A percentile compares a stretch with the other conserved stretches of the same genome.
Conservation (phyloP, 2,113 vertebrate genomes). For the Pholis gunnellus region DNA sequence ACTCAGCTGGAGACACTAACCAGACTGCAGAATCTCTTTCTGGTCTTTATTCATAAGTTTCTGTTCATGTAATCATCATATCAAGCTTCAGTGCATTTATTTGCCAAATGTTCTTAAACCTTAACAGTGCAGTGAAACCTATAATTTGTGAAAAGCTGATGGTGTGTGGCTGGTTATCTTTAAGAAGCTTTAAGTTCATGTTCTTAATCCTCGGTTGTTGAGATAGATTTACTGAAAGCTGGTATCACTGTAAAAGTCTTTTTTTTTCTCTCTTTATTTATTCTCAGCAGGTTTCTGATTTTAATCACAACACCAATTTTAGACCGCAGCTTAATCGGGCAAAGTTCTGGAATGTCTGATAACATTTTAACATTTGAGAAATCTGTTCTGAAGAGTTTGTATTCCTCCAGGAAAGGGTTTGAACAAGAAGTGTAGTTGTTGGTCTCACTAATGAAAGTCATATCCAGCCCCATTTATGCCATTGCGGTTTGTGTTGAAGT, state of each 20-base stretch:
- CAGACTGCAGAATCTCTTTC: not conserved
- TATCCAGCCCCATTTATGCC: not conserved
- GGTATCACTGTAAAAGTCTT: not conserved
- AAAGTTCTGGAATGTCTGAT: not conserved
- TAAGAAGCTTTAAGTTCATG: not conserved
- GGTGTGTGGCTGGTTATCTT: too few species aligned
- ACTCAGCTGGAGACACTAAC: conserved; percentile 17
- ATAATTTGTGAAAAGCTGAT: not conserved
- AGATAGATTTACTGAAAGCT: not conserved
- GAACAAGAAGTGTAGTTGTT: not conserved
- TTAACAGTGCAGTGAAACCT: not conserved
- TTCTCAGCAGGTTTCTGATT: not conserved
- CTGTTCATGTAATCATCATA: not conserved
- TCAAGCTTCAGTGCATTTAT: not conserved
- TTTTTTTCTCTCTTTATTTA: not conserved
- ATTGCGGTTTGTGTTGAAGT: not conserved
- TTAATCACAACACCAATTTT: not conserved
- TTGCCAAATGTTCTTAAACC: not conserved
- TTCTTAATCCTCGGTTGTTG: not conserved
- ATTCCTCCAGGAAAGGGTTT: not conserved
- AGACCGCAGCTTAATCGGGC: not conserved
- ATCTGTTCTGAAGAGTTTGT: not conserved
- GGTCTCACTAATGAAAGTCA: not conserved
- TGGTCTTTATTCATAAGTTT: not conserved
- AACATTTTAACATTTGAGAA: not conserved